Conservation (phyloP, 2,113 vertebrate species). For the Rynchops niger region DNA sequence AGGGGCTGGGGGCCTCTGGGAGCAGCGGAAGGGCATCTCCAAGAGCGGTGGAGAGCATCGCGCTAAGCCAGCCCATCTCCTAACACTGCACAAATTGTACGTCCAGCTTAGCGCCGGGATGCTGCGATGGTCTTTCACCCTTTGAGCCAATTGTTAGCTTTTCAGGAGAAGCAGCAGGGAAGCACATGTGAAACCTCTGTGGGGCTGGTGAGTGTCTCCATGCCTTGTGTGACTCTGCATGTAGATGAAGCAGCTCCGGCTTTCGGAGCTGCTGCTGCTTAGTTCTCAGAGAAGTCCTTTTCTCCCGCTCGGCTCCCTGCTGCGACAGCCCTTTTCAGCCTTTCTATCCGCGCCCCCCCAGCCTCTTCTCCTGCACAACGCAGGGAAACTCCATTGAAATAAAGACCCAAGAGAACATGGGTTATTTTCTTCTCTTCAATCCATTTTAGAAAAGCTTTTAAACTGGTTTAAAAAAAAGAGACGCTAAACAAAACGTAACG, state of each 20-base stretch:
- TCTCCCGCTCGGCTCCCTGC: slow-evolving; percentile 87
- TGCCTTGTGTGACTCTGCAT: slow-evolving; percentile 91
- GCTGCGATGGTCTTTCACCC: slow-evolving; percentile 61
- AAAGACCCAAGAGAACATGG: slow-evolving; percentile 74
- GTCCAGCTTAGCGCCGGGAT: slow-evolving; percentile 50
- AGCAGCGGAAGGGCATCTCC: background rate
- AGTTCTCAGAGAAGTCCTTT: slow-evolving; percentile 91
- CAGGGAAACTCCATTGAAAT: slow-evolving; percentile 76
- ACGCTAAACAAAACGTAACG: slow-evolving; percentile 70
- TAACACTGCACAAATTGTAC: slow-evolving; percentile 56
- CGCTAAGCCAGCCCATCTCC: slow-evolving; percentile 33
- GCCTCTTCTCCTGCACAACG: slow-evolving; percentile 74
- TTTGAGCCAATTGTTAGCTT: slow-evolving; percentile 72
- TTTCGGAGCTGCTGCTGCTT: slow-evolving; percentile 82
- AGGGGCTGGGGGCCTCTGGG: slow-evolving; percentile 24
- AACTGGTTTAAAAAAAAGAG: slow-evolving; percentile 73
- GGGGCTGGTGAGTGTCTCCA: slow-evolving; percentile 78
- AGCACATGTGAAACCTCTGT: slow-evolving; percentile 74
- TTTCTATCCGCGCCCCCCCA: slow-evolving; percentile 76
- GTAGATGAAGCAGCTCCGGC: slow-evolving; percentile 92
- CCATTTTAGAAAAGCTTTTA: slow-evolving; percentile 76
- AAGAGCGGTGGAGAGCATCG: slow-evolving; percentile 35
- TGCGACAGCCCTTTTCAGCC: slow-evolving; percentile 89
- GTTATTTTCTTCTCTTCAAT: slow-evolving; percentile 76
- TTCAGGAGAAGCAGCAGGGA: slow-evolving; percentile 80